Conservation (phyloP, 2,888 invertebrate genomes). For the Antheraea yamamai region DNA sequence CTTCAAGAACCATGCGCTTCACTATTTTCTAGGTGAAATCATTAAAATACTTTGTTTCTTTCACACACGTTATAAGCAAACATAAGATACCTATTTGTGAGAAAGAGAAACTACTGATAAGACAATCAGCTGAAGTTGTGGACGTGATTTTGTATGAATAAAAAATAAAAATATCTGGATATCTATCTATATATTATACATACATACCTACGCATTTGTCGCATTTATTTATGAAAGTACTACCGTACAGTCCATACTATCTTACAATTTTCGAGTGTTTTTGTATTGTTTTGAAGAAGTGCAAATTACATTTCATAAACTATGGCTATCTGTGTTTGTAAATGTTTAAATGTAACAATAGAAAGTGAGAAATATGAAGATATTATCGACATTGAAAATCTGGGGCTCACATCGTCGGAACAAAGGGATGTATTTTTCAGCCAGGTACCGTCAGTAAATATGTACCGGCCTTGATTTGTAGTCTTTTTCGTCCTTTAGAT, state of each 20-base stretch:
- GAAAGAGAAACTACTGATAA: constrained; percentile 34
- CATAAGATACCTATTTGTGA: constrained; percentile 11
- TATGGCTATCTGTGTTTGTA: constrained; percentile 85
- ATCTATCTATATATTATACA: constrained; percentile 42
- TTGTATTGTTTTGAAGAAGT: constrained; percentile 55
- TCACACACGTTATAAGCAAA: constrained; percentile 22
- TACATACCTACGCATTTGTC: constrained; percentile 38
- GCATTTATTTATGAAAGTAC: constrained; percentile 52
- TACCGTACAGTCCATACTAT: constrained; percentile 45
- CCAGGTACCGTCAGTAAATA: constrained; percentile 82
- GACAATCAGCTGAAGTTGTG: constrained; percentile 28
- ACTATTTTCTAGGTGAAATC: constrained; percentile 11
- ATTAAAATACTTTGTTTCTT: constrained; percentile 27
- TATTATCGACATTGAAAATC: constrained; percentile 78
- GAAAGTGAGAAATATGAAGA: constrained; percentile 83
- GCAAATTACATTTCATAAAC: constrained; percentile 43
- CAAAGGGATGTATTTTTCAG: constrained; percentile 85
- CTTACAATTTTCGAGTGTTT: constrained; percentile 55
- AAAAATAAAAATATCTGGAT: constrained; percentile 40
- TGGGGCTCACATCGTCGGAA: constrained; percentile 82
- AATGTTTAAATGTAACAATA: constrained; percentile 88
- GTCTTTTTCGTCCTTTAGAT: constrained; percentile 34
- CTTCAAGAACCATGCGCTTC: neutral
- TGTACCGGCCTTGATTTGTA: constrained; percentile 72
- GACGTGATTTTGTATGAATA: constrained; percentile 24